phyloP scores from a whole-genome alignment of 2,888 invertebrate genomes.

The Cotesia congregata region DNA sequence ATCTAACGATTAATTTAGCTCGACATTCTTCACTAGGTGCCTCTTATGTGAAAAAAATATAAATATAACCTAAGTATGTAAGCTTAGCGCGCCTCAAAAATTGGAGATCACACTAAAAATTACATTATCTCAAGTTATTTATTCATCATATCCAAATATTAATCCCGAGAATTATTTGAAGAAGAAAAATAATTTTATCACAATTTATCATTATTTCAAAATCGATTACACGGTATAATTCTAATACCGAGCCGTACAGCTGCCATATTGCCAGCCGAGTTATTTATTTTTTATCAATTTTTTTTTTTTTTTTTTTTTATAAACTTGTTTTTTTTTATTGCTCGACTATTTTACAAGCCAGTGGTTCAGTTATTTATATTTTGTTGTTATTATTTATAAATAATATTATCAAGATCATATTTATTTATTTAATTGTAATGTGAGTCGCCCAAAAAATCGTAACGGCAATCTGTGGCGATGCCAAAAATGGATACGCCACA shows the following conservation, averaged over 20 bases:
- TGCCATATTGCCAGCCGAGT: conserved; percentile 36
- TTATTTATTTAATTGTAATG: conserved; percentile 32
- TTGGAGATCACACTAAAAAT: conserved; percentile 38
- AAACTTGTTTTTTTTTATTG: background rate
- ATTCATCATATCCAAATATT: background rate
- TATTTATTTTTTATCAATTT: conserved; percentile 5
- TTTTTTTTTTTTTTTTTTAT: background rate
- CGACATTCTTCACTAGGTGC: conserved; percentile 20
- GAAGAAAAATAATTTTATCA: background rate
- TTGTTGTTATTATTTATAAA: background rate
- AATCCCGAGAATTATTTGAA: background rate
- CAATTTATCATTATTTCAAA: background rate
- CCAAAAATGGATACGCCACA: conserved; percentile 40
- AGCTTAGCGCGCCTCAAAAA: conserved; percentile 31
- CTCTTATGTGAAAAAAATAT: conserved; percentile 46
- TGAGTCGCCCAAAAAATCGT: conserved; percentile 30
- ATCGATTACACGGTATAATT: background rate
- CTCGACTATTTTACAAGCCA: background rate
- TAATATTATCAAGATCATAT: conserved; percentile 4
- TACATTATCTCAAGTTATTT: background rate
- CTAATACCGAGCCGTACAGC: conserved; percentile 21
- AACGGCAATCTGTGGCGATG: conserved; percentile 38
- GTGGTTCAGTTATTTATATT: background rate
- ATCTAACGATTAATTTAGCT: background rate
- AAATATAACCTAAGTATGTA: conserved; percentile 57